Evolutionary conservation across 2,797 vertebrate genomes (phyloP), one percentile per base, ranked within the genome.

Genomic region (Threskiornis aethiopicus): DNA sequence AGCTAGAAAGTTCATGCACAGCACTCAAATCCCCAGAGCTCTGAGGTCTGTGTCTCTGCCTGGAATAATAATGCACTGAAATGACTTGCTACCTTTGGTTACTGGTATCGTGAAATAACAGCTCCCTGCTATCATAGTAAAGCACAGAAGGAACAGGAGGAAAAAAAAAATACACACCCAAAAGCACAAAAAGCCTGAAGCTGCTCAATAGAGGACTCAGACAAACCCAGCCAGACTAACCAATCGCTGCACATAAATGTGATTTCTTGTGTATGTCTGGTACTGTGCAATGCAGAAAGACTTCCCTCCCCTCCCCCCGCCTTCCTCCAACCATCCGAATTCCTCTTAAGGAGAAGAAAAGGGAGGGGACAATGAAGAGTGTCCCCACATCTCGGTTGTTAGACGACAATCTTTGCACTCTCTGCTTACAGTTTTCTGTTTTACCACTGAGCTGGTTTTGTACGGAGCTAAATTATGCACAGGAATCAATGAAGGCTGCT

Each of bases 171-270:
- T 3, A 54, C 62, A 91, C 39, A 26, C 42, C 46, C 72, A 46
- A 75, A 90, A 89, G 77, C 93, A 95, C 58, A 90, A 87, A 95
- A 91, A 96, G 25, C 81, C 81, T 39, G 82, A 58, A 92, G 85
- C 64, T 62, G 84, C 76, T 84, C 76, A 84, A 25, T 20, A 78
- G 58, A 37, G 64, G 33, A 59, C 72, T 92, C 44, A 7, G 47
- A 58, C 76, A 59, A 79, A 17, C 20, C 65, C 87, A 83, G 41
- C 29, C 76, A 77, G 49, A 69, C 51, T 49, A 69, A 17, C 51
- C 94, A 77, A 84, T 83, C 41, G 0, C 64, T 3, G 57, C 84
- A 10, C 78, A 41, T 61, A 77, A 87, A 78, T 37, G 82, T 4
- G 76, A 93, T 91, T 91, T 72, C 58, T 89, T 6, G 73, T 3